These are phyloP conservation scores for Spinus olivaceus DNA, from an alignment of 2,797 vertebrate genomes.

Conservation along the genomic window DNA sequence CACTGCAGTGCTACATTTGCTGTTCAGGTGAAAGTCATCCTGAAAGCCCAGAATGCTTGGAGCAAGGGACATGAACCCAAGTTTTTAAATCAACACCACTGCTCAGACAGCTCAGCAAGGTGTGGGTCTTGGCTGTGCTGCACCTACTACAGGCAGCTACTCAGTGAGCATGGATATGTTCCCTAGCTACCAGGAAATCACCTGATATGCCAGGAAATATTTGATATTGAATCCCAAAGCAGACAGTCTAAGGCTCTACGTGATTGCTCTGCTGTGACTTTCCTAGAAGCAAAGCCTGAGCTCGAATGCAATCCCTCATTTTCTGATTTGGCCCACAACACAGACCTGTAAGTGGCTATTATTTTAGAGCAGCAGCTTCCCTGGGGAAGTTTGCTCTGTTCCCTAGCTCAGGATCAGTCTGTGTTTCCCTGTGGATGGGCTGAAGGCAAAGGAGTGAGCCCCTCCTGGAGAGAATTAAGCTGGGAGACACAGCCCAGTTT, in stretches of 20 bases:
- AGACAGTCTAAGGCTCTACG: not conserved
- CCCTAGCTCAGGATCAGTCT: not conserved
- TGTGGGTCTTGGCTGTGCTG: not conserved
- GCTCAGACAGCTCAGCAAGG: not conserved
- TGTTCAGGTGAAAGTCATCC: not conserved
- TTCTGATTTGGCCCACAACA: not conserved
- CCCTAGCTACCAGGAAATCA: not conserved
- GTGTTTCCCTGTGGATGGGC: not conserved
- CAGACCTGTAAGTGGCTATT: not conserved
- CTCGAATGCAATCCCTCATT: not conserved
- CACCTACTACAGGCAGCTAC: not conserved
- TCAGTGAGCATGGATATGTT: not conserved
- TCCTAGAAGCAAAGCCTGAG: not conserved
- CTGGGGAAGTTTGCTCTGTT: not conserved
- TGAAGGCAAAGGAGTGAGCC: not conserved
- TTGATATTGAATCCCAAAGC: not conserved
- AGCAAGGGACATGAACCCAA: not conserved
- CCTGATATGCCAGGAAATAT: not conserved
- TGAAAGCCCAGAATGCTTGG: not conserved
- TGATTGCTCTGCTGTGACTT: not conserved
- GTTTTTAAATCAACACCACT: not conserved
- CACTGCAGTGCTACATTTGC: not conserved
- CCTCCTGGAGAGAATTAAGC: not conserved
- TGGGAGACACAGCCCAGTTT: not conserved
- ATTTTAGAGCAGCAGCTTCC: not conserved